Evolutionary conservation across 2,888 invertebrate genomes (phyloP), one percentile per base, ranked within the genome.

Genomic region (Gryllus longicercus): DNA sequence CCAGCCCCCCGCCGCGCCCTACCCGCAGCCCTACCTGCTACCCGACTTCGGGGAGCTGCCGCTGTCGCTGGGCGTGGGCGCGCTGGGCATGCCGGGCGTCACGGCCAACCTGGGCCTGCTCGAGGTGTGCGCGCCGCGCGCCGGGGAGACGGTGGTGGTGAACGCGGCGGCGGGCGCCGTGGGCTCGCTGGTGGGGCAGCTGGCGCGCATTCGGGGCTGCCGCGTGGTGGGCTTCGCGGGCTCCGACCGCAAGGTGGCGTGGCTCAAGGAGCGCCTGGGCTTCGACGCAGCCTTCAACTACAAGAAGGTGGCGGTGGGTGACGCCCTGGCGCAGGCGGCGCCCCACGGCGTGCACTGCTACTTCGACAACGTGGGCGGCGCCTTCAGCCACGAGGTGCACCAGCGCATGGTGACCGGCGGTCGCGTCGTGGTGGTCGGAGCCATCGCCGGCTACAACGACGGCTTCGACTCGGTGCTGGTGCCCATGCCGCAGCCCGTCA

Each of bases 281-380:
- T 94, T 93, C 84, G 92, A 94, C 85, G 86, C 87, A 82, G 92
- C 91, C n/a, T 92, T 91, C 82, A 94, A 94, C 87, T 94, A 94
- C 86, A 94, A 94, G 86, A 91, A 89, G 2, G 88, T 87, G 11
- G 85, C 91, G 84, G 83, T 92, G 76, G 85, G 86, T 0, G 84
- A 88, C 77, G 90, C 89, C 76, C 86, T 94, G 18, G 89, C 89
- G 82, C 87, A 91, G 85, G 88, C 87, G 79, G 92, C 93, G 16
- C 92, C 93, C 0, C 87, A 92, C n/a, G 93, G 93, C 3, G 86
- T 94, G 94, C 94, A 86, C 94, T 94, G 87, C 93, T 93, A 11
- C 93, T 93, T 2, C 90, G 91, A 83, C 38, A 38, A 38, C 38
- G 38, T 38, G 38, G 38, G 38, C 38, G 38, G 38, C 38, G 38